Base-by-base conservation (phyloP, 2,113 vertebrate species). In the Eonycteris spelaea region DNA sequence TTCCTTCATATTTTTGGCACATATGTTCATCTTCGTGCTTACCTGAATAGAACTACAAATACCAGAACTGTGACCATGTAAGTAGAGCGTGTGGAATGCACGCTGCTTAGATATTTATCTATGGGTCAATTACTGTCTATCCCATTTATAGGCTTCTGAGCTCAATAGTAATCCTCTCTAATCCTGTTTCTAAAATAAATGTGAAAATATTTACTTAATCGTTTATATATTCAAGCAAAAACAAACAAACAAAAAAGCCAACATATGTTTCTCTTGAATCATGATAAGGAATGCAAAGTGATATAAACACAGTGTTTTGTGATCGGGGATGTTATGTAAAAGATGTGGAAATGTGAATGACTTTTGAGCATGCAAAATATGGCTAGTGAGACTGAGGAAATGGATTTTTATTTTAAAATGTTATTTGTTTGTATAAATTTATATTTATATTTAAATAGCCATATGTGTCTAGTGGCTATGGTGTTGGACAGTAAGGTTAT, bases 151-250 rank as follows among this genome's bases (percentile, higher is more conserved):
- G 51, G 63, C 30, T 51, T 78, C 18, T n/a, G 35, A 43, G 10
- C 43, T 83, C 22, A 79, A 61, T 33, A 79, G 40, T 74, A 85
- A 35, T 77, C 28, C 35, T 75, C n/a, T 83, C 22, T 78, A 89
- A 38, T 18, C n/a, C 48, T 80, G 3, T 94, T 93, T 83, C 93
- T 83, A 89, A 84, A 16, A 71, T 78, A 89, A 86, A 55, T 71
- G 38, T 43, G 38, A 90, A 90, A 55, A 40, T 73, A 7, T 40
- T 57, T 84, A 90, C 30, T 57, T 93, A 85, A 45, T 33, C 80
- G 16, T 82, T 82, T 21, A 67, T 86, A 43, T 86, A 89, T 38
- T 80, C 79, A 40, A 61, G n/a, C 12, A n/a, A 5, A 33, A 61
- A 45, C 6, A n/a, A 5, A 33, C 15, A 51, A 38, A 40, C 7